Evolutionary conservation across 2,888 invertebrate species (phyloP), one percentile per base, ranked within the genome.

Genomic region (Chaetogeoica ovagalla): DNA sequence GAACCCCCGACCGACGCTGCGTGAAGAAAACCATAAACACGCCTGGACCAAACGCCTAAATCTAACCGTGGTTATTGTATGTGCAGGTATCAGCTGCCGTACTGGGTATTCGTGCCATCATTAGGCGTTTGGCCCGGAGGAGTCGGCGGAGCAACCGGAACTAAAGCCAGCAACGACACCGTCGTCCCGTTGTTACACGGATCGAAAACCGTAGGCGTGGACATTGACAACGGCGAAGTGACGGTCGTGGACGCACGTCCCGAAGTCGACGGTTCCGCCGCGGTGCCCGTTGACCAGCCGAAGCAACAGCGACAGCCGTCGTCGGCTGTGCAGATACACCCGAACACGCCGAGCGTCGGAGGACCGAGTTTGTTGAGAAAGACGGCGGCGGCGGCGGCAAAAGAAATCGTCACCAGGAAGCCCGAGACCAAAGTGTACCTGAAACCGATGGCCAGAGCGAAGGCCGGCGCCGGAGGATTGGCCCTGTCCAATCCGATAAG

Each of bases 401-500:
- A 21, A 21, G 21, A 8, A 21, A 23, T n/a, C 70, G 15, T 9
- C 37, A 9, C n/a, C 39, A n/a, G 65, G 13, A 17, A n/a, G 70
- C 30, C 37, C 68, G 19, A 39, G 52, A 19, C 82, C 57, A 82
- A 79, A 65, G 81, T 84, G 23, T 82, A 90, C 82, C 85, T 93
- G 82, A 90, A 90, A 84, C 93, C 93, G 0, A 87, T 88, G 76
- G 91, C 93, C 37, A 89, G 89, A 84, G 91, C 93, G 0, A 86
- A 90, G 39, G 92, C 90, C 21, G 91, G 91, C 4, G 87, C 88
- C 70, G 88, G 89, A 55, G 93, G 93, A 21, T 89, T 89, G 37
- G 92, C 93, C 63, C 88, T 93, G 81, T 91, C 93, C 4, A 90
- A 90, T 74, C 93, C 93, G 19, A 85, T 91, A 82, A 91, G 93